Evolutionary conservation across 2,888 invertebrate species (phyloP), one percentile per base, ranked within the genome.

Genomic region (Erpobdella octoculata): DNA sequence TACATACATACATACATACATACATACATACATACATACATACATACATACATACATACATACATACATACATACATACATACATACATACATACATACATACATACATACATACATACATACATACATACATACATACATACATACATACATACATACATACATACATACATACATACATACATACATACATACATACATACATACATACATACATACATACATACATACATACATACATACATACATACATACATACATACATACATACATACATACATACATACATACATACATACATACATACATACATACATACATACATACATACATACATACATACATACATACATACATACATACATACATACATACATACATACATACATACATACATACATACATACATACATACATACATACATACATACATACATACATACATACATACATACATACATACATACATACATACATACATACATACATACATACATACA

Each of bases 391-490:
- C 46, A 41, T 41, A 41, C 46, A 41, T 70, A 71, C 28, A 9
- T 41, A 71, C 12, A 21, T 67, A 36, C 46, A 69, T 70, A 62
- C 59, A 70, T 62, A 35, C 33, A 70, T 70, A 70, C 21, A 35
- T 70, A 70, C 58, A 70, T 70, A 70, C 58, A 70, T 70, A 70
- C 58, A 70, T 70, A 70, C 58, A 70, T 70, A 70, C 58, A 70
- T 70, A 70, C 58, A 70, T 70, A 70, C 58, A 70, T 70, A 70
- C 58, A 70, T 70, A 70, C 58, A 70, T 70, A 61, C 58, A 70
- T 70, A 61, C 33, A 70, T 70, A 70, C 58, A 70, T 70, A 70
- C 58, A 70, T 70, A 37, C 37, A 31, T 70, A 37, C 35, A 18
- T n/a, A 41, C 37, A 31, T 41, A 65, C 28, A 65, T 65, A 65